Base-by-base conservation (phyloP, 2,797 vertebrate genomes). In the Anomalospiza imberbis region DNA sequence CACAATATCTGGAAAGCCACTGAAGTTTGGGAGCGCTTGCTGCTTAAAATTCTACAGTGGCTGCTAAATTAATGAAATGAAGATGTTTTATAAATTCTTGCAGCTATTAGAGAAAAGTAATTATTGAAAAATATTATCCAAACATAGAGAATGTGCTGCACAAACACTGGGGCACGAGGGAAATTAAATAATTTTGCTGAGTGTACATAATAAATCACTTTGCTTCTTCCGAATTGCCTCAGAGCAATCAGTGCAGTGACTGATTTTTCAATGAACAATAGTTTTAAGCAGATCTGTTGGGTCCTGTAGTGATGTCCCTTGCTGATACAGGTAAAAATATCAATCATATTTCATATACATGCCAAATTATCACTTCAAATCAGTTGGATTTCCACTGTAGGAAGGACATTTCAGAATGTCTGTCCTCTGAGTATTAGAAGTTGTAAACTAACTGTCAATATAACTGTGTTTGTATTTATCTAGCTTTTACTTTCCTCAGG, bases 81-180 rank as follows among this genome's bases (percentile, higher is more conserved):
- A 89, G 86, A 82, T 47, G 13, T 70, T 91, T 90, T 70, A 62
- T 60, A 81, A 91, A 86, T 70, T 92, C 71, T 63, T 81, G 11
- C 16, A 67, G 44, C 36, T 72, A 78, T 91, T 86, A 88, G 21
- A 79, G 32, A 92, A 86, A 88, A 73, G 31, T 81, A 91, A 87
- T 88, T 91, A 79, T 74, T 86, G 16, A 88, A 93, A 93, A 93
- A 72, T 85, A 60, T 73, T 76, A 29, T 13, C 32, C 34, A 79
- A 89, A 86, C 25, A 44, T 55, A 71, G 25, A 72, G 40, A 86
- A 78, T 51, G 6, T 66, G 48, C 38, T 77, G 20, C 70, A 65
- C 0, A 1, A 89, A 21, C 40, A 38, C 40, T 2, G 19, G 15
- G 7, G 12, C 36, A 66, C 4, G 5, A 63, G 57, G 42, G 51